Percentiles rank a stretch among this genome's conserved stretches.
phyloP scores from a whole-genome alignment of 2,113 vertebrate genomes.

The Ceuthmochares aereus region DNA sequence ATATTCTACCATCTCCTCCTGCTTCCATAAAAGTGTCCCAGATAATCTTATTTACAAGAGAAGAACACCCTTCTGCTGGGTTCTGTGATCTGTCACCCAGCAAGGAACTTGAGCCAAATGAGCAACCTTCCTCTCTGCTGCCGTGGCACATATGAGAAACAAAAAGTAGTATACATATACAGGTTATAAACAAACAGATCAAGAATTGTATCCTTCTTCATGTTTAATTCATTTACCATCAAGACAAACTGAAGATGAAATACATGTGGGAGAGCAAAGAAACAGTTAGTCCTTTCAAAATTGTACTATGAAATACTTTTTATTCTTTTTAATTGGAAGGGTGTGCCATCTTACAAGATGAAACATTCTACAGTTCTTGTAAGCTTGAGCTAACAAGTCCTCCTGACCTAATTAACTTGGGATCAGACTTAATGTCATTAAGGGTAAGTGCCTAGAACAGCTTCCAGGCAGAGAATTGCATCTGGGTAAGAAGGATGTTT shows the following conservation, averaged over 20 bases:
- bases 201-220: background rate
- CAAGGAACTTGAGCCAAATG: background rate
- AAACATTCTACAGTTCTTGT: background rate
- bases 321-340: background rate
- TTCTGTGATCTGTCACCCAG: background rate
- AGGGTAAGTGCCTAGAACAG: background rate
- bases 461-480: background rate
- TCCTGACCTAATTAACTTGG: background rate
- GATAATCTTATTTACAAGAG: background rate
- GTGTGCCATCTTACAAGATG: background rate
- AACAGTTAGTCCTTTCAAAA: background rate
- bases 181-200: background rate
- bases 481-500: background rate
- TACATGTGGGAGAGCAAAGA: background rate
- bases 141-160: background rate
- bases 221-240: background rate
- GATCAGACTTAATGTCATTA: background rate
- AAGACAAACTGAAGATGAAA: background rate
- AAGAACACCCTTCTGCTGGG: background rate
- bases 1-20: background rate
- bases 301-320: background rate
- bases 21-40: background rate
- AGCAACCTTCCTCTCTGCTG: background rate
- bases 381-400: background rate
- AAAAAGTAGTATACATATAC: background rate